A percentile compares a stretch with the other conserved stretches of the same genome.
These are phyloP conservation scores for Ornithorhynchus anatinus DNA, from an alignment of 2,113 vertebrate species.

Conservation along the genomic window DNA sequence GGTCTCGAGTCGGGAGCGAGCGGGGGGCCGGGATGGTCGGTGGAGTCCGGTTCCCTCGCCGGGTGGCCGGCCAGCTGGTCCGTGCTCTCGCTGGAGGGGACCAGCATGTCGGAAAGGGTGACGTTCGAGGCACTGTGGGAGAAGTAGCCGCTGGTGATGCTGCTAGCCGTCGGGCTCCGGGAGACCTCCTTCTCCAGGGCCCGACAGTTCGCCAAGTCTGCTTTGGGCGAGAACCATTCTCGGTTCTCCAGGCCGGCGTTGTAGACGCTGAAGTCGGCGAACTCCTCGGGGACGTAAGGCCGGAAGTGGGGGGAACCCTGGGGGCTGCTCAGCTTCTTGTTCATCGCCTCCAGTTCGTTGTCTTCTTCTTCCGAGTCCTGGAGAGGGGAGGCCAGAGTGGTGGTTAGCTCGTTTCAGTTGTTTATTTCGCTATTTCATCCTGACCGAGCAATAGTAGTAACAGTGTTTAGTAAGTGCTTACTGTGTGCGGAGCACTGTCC, in stretches of 20 bases:
- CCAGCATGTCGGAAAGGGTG: constrained; percentile 90
- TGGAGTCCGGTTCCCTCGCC: constrained; percentile 62
- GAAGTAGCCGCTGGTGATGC: constrained; percentile 96
- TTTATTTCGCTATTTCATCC: too few species aligned
- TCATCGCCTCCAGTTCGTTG: constrained; percentile 66
- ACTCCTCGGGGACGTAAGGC: constrained; percentile 90
- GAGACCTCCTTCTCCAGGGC: constrained; percentile 81
- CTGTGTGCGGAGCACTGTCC: too few species aligned
- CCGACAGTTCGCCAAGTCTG: constrained; percentile 72
- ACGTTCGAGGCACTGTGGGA: constrained; percentile 96
- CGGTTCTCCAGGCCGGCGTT: constrained; percentile 89
- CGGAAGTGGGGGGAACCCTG: constrained; percentile 70
- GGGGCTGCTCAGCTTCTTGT: constrained; percentile 64
- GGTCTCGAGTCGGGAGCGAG: constrained; percentile 47
- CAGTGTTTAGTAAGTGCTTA: too few species aligned
- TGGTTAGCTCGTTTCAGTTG: constrained; percentile 2
- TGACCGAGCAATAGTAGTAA: too few species aligned
- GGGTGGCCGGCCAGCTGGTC: constrained; percentile 84
- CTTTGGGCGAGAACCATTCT: constrained; percentile 78
- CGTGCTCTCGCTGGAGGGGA: constrained; percentile 88
- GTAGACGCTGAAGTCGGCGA: constrained; percentile 97
- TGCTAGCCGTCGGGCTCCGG: constrained; percentile 94
- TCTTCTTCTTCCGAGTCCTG: constrained; percentile 93
- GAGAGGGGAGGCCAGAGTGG: constrained; percentile 28
- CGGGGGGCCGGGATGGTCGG: constrained; percentile 43